Evolutionary conservation across 2,113 vertebrate species (phyloP), one percentile per base, ranked within the genome.

Genomic region (Theristicus caerulescens): DNA sequence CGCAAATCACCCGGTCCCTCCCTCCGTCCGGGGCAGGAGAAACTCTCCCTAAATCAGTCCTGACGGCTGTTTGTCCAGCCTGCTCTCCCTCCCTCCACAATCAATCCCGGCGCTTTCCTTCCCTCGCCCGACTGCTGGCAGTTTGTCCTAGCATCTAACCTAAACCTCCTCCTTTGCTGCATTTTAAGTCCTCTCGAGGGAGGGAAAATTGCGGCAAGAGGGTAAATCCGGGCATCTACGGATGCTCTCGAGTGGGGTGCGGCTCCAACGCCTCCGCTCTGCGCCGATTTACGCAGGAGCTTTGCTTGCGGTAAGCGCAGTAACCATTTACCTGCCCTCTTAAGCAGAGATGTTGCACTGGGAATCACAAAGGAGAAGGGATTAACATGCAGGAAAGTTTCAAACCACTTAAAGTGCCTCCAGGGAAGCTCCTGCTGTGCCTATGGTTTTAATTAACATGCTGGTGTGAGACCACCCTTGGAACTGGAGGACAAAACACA

Each of bases 391-490:
- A 69, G 86, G 42, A 21, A 96, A 96, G 76, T 94, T 93, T 85
- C 59, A 44, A 79, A 86, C 57, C 55, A 93, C 89, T 95, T 82
- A 84, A 96, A 96, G 92, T 1, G 85, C 82, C 71, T 79, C 90
- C 42, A 49, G 91, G 90, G 95, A 59, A 73, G 86, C 79, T 47
- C 88, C 72, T 7, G 82, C 78, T 18, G 74, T 9, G 64, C 34
- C 81, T 21, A 24, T 88, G 92, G 4, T 94, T 98, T 93, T 97
- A 90, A 97, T 95, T 93, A 98, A 91, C 67, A 7, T 3, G 69
- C 88, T n/a, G 90, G 82, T 42, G 86, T 20, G 9, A 92, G 90
- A 95, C 70, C 87, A 93, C 91, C 82, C 79, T 84, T 32, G 79
- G 38, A 92, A 16, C 15, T 3, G 54, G 40, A 92, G 80, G 73